Evolutionary conservation across 2,113 vertebrate genomes (phyloP), one percentile per base, ranked within the genome.

Genomic region (Myrmecobius fasciatus): DNA sequence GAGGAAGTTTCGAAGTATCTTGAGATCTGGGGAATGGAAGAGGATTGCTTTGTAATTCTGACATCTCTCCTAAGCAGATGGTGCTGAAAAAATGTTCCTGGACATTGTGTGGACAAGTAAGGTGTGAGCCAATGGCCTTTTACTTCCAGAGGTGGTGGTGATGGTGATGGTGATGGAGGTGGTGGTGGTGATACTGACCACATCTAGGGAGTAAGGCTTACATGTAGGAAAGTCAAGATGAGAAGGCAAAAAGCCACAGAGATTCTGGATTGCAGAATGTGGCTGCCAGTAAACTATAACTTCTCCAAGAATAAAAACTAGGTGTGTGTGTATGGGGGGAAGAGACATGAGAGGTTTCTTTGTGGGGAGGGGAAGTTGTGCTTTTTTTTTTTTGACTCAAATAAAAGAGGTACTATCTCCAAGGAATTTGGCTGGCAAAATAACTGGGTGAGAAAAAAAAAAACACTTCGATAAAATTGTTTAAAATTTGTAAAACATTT

Each of bases 181-280:
- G 67, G 26, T 56, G 52, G 90, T 92, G 52, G 48, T 92, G 49
- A 95, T 47, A 67, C 97, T 95, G 92, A 97, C 95, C 96, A 93
- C 94, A 93, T 92, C 60, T 89, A 90, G 94, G 89, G 92, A 96
- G 48, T 92, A 52, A 96, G 95, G 93, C 95, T 94, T 91, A 94
- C 91, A 94, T 46, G 89, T 93, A 95, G 92, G 94, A 95, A 91
- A 75, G 51, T 31, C 67, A 93, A 53, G 52, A 67, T 94, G 53
- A 93, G 95, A 94, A 95, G 89, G 96, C 94, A 93, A 96, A 96
- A 96, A 95, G 90, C 94, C 94, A 83, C 92, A 96, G 93, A 96
- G 96, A 92, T 94, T 96, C 93, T 93, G 92, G 89, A 31, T 96
- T 96, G 90, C 92, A 93, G 89, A 96, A 91, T 94, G 94, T 96